These are phyloP conservation scores for Drosophila tani DNA, from an alignment of 1,140 invertebrate species.

Conservation along the genomic window DNA sequence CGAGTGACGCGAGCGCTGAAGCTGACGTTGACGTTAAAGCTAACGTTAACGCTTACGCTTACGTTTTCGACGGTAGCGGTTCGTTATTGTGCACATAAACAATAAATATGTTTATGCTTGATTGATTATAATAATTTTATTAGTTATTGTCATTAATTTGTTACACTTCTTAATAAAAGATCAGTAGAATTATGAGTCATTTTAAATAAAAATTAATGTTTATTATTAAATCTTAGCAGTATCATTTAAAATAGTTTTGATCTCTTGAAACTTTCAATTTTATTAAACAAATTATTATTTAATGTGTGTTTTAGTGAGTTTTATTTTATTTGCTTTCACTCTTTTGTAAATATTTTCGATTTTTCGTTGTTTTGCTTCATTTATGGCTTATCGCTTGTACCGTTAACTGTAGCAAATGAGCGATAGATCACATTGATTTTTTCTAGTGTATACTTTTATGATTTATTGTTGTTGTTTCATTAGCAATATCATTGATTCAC, in stretches of 20 bases:
- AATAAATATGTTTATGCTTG: neutral
- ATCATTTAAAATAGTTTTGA: too few relatives aligned
- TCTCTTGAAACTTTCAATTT: neutral
- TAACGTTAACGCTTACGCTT: slow-evolving; percentile 11
- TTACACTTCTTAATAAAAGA: neutral
- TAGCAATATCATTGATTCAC: slow-evolving; percentile 31
- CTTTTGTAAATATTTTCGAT: slow-evolving; percentile 30
- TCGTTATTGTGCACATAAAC: slow-evolving; percentile 14
- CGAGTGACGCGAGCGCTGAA: slow-evolving; percentile 22
- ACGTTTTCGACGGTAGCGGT: slow-evolving; percentile 19
- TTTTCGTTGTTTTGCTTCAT: slow-evolving; percentile 14
- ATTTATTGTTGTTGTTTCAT: slow-evolving; percentile 35
- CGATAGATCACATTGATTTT: slow-evolving; percentile 20
- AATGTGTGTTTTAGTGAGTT: slow-evolving; percentile 1
- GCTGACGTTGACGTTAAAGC: slow-evolving; percentile 13
- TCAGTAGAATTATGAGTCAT: neutral
- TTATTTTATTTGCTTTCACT: slow-evolving; percentile 35
- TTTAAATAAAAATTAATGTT: too few relatives aligned
- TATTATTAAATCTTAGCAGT: neutral
- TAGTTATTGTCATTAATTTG: neutral
- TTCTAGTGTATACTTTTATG: slow-evolving; percentile 14
- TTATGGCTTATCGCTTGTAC: slow-evolving; percentile 56
- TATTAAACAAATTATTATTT: neutral
- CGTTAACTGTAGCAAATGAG: slow-evolving; percentile 62
- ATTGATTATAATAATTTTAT: neutral